Percentiles rank a stretch among this genome's conserved stretches.
Conservation (phyloP, 2,797 vertebrate genomes). For the Potorous gilbertii region DNA sequence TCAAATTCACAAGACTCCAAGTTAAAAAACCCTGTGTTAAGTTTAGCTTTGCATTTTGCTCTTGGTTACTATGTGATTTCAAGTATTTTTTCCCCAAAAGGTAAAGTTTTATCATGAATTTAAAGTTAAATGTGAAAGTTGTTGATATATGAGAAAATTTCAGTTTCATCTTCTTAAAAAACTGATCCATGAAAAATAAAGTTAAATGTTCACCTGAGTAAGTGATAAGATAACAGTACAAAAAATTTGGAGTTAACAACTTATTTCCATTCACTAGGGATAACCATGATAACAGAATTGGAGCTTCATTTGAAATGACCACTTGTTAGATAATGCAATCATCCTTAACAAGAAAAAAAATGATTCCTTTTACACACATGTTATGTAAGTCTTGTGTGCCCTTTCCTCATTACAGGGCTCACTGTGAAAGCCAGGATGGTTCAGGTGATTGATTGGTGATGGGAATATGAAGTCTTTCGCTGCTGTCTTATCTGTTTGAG, state of each 20-base stretch:
- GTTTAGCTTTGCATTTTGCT: slow-evolving; percentile 76
- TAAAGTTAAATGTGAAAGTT: slow-evolving; percentile 57
- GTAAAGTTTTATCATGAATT: slow-evolving; percentile 66
- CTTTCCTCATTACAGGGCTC: slow-evolving; percentile 66
- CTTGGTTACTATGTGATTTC: slow-evolving; percentile 29
- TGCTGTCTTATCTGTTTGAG: slow-evolving; percentile 39
- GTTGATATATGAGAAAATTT: slow-evolving; percentile 74
- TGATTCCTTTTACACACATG: slow-evolving; percentile 65
- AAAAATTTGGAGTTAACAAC: slow-evolving; percentile 77
- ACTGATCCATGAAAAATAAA: slow-evolving; percentile 76
- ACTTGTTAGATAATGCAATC: slow-evolving; percentile 69
- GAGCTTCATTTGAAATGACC: slow-evolving; percentile 65
- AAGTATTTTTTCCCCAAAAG: slow-evolving; percentile 1
- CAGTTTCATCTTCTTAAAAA: slow-evolving; percentile 79
- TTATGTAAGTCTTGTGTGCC: slow-evolving; percentile 60
- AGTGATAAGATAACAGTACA: slow-evolving; percentile 73
- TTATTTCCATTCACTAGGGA: slow-evolving; percentile 72
- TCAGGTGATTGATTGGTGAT: background rate
- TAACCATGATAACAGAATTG: slow-evolving; percentile 70
- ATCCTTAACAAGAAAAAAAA: slow-evolving; percentile 58
- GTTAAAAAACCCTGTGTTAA: slow-evolving; percentile 43
- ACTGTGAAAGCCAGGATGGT: rapidly evolving
- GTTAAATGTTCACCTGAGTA: slow-evolving; percentile 72
- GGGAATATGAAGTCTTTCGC: slow-evolving; percentile 55
- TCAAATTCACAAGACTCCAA: background rate